Percentiles rank a stretch among this genome's conserved stretches.
Conservation (phyloP, 2,797 vertebrate genomes). For the Anguilla obscura region DNA sequence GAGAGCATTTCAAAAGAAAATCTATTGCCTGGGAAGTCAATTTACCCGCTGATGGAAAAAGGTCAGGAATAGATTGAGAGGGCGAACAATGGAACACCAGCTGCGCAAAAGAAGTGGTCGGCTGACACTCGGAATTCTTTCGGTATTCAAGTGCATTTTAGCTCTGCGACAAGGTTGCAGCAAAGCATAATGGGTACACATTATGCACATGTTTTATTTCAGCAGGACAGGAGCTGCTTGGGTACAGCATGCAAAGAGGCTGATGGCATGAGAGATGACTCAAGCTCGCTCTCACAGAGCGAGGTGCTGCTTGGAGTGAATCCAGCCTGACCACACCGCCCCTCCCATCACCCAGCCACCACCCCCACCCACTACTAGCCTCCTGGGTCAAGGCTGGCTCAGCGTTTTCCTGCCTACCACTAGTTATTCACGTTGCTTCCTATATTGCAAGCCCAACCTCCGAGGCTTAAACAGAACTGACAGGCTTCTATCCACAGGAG, state of each 20-base stretch:
- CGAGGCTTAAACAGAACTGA: neutral
- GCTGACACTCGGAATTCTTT: neutral
- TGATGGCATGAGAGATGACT: too few species aligned
- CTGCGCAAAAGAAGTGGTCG: neutral
- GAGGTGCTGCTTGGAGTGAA: neutral
- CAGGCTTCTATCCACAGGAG: neutral
- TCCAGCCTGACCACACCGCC: neutral
- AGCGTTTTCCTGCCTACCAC: neutral
- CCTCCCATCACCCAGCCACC: neutral
- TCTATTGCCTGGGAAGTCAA: constrained; percentile 2
- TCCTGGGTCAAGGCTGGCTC: neutral
- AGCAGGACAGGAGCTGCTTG: neutral
- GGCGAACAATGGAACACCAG: neutral
- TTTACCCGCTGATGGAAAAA: neutral
- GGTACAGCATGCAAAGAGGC: neutral
- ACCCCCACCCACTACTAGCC: neutral
- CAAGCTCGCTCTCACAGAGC: neutral
- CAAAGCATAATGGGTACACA: neutral
- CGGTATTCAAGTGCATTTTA: neutral
- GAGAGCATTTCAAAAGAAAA: constrained; percentile 16
- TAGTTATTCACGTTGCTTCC: neutral
- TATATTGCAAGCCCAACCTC: neutral
- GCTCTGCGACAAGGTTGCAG: neutral
- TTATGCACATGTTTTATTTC: neutral
- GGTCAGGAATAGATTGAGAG: neutral